Conservation (phyloP, 2,888 invertebrate genomes). For the Anaspis maculata region DNA sequence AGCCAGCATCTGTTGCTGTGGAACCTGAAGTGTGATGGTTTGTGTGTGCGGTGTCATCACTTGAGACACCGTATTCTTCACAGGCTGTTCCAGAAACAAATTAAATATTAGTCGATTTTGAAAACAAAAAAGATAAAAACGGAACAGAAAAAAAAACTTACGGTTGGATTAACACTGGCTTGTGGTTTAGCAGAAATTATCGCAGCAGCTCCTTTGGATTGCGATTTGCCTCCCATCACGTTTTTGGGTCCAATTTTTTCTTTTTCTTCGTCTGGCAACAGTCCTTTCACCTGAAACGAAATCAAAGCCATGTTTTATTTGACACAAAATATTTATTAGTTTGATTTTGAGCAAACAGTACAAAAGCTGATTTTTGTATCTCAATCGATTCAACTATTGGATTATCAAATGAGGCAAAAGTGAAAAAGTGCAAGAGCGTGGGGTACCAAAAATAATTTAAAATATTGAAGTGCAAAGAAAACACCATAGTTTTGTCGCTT, state of each 20-base stretch:
- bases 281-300: constrained; percentile 60
- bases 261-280: constrained; percentile 91
- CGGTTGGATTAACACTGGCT: constrained; percentile 25
- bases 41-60: constrained; percentile 47
- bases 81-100: constrained; percentile 18
- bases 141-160: constrained; percentile 8
- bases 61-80: constrained; percentile 40
- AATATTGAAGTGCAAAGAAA: background rate
- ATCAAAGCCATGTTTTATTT: too few species aligned
- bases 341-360: too few species aligned
- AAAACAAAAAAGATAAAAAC: background rate
- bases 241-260: constrained; percentile 94
- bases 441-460: constrained; percentile 1
- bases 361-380: too few species aligned
- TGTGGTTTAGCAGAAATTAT: constrained; percentile 41
- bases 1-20: constrained; percentile 44
- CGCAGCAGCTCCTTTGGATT: constrained; percentile 32
- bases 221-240: constrained; percentile 40
- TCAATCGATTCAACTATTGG: too few species aligned
- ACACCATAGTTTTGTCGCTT: constrained; percentile 4
- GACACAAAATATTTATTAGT: too few species aligned
- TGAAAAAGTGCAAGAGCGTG: too few species aligned
- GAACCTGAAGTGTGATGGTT: constrained; percentile 39
- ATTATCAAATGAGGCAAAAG: too few species aligned
- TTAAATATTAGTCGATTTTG: background rate